Percentiles rank a stretch among this genome's conserved stretches.
Conservation (phyloP, 2,113 vertebrate genomes). For the Tapirus terrestris region DNA sequence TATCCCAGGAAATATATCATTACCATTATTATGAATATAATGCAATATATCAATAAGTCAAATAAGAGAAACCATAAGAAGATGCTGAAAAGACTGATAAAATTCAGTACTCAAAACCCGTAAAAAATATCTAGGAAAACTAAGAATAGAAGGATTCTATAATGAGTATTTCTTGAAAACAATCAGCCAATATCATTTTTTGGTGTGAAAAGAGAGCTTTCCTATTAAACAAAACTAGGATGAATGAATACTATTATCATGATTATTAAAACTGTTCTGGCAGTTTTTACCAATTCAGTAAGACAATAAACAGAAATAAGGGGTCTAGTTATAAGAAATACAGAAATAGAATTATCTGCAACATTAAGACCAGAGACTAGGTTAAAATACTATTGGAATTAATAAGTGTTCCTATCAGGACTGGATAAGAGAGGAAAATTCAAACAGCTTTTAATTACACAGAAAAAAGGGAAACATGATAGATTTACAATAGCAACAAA, state of each 20-base stretch:
- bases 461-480: neutral
- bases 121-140: constrained; percentile 14
- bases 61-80: neutral
- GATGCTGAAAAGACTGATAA: constrained; percentile 20
- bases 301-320: constrained; percentile 33
- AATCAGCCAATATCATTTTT: neutral
- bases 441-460: neutral
- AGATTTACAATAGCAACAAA: constrained; percentile 19
- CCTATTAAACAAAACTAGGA: neutral
- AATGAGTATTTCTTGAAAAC: neutral
- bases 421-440: constrained; percentile 18
- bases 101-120: neutral
- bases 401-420: neutral
- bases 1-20: neutral
- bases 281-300: neutral
- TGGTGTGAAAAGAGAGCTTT: constrained; percentile 14
- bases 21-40: neutral
- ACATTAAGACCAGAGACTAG: neutral
- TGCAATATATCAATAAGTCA: neutral
- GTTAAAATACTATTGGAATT: constrained; percentile 36
- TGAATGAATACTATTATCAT: constrained; percentile 27
- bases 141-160: neutral
- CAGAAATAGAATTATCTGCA: neutral
- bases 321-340: neutral
- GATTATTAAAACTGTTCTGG: neutral